A percentile compares a stretch with the other conserved stretches of the same genome.
phyloP scores from a whole-genome alignment of 2,888 invertebrate species.

The Coleophora deauratella region DNA sequence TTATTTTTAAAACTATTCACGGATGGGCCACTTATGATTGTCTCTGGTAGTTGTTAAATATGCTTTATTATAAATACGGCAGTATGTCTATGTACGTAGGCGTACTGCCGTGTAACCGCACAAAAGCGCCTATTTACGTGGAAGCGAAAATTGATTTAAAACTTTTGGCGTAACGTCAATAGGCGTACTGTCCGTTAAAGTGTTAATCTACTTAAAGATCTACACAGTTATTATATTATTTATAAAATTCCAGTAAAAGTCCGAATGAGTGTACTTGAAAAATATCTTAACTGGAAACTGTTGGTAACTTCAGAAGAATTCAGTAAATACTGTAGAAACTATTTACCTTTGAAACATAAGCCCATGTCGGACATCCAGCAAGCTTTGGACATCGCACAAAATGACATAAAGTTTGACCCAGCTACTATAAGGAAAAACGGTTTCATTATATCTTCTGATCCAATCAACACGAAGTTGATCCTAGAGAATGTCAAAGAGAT shows the following conservation, averaged over 20 bases:
- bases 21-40: no score
- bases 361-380: slow-evolving; percentile 65
- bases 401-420: slow-evolving; percentile 69
- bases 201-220: no score
- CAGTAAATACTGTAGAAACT: slow-evolving; percentile 48
- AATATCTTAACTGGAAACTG: slow-evolving; percentile 49
- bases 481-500: slow-evolving; percentile 68
- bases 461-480: slow-evolving; percentile 72
- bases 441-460: slow-evolving; percentile 74
- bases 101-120: no score
- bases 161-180: no score
- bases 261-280: slow-evolving; percentile 50
- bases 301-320: slow-evolving; percentile 45
- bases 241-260: slow-evolving; percentile 44
- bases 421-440: slow-evolving; percentile 72
- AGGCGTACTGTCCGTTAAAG: no score
- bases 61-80: no score
- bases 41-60: no score
- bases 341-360: slow-evolving; percentile 51
- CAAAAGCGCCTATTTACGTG: no score
- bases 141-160: no score
- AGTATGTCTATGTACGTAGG: no score
- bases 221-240: no score
- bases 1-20: no score
- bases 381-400: slow-evolving; percentile 69